Base-by-base conservation (phyloP, 1,140 invertebrate genomes). In the Nasonia longicornis region DNA sequence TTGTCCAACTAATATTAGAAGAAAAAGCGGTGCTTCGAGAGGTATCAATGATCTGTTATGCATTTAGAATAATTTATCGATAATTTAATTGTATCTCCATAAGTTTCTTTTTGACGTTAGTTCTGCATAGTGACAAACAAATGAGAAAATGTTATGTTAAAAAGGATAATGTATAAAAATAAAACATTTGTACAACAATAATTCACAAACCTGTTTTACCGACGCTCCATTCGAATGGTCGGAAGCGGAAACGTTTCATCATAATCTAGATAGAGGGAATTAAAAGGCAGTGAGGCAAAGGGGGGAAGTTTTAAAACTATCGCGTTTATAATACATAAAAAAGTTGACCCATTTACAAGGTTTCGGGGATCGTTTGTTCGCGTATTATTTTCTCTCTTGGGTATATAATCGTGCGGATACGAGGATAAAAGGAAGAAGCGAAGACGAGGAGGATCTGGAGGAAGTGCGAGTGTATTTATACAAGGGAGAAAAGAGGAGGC, bases 351-450 rank as follows among this genome's bases (percentile, higher is more conserved):
- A 58, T 58, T 58, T 58, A 58, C 52, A 58, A 58, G 52, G 52
- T n/a, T 58, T 58, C 52, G 16, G 52, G 20, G 14, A 58, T 58
- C 64, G 64, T 16, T 67, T 16, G 8, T 67, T 31, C 11, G 64
- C 22, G 22, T 31, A 67, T 67, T 67, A 31, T 73, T 73, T 48
- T 48, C 71, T 73, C 31, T 4, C 31, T 26, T 10, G 20, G 71
- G 26, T 26, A 26, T 73, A 48, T 73, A 73, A 73, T 73, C 45
- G 52, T 52, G 38, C 71, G 71, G 71, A 72, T 45, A 29, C 45
- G 42, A 48, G 31, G 48, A 16, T 29, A 58, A n/a, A 20, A 58
- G 2, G 22, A 45, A 29, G 42, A 73, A 73, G 6, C 1, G 20
- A 35, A 45, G 16, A 4, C 10, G 26, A 42, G 42, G 29, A 31